A percentile compares a stretch with the other conserved stretches of the same genome.
These are phyloP conservation scores for Trachurus trachurus DNA, from an alignment of 2,797 vertebrate species.

Conservation along the genomic window DNA sequence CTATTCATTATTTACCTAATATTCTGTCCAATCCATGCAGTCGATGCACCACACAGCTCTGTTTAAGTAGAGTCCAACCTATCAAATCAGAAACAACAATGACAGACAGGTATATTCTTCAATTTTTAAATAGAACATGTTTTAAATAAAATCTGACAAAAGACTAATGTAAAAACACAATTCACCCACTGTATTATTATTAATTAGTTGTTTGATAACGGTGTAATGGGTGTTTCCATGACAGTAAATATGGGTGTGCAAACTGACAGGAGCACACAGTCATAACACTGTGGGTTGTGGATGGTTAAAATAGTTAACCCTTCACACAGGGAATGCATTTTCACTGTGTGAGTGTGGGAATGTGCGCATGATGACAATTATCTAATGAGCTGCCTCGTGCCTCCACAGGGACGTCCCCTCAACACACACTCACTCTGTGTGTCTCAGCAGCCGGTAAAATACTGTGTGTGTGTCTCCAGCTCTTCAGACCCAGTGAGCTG, in stretches of 20 bases:
- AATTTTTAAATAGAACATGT: too few species aligned
- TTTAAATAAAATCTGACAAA: neutral
- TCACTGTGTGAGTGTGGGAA: constrained; percentile 27
- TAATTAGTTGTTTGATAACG: neutral
- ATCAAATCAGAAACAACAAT: too few species aligned
- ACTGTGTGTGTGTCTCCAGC: neutral
- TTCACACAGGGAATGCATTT: neutral
- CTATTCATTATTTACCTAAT: too few species aligned
- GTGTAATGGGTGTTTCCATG: too few species aligned
- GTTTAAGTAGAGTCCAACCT: too few species aligned
- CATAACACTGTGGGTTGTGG: neutral
- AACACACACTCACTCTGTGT: neutral
- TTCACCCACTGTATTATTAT: too few species aligned
- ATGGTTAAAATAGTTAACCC: neutral
- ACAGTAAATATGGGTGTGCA: neutral
- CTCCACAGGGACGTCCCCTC: constrained; percentile 9
- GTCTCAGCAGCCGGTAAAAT: neutral
- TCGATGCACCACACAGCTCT: too few species aligned
- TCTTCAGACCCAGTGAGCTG: neutral
- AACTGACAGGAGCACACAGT: neutral
- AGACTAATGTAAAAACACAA: neutral
- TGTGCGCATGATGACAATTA: constrained; percentile 67
- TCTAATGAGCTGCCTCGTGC: constrained; percentile 48
- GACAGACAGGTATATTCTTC: too few species aligned
- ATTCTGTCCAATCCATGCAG: too few species aligned